Evolutionary conservation across 2,888 invertebrate genomes (phyloP).

Genomic region (Sipunculus nudus): DNA sequence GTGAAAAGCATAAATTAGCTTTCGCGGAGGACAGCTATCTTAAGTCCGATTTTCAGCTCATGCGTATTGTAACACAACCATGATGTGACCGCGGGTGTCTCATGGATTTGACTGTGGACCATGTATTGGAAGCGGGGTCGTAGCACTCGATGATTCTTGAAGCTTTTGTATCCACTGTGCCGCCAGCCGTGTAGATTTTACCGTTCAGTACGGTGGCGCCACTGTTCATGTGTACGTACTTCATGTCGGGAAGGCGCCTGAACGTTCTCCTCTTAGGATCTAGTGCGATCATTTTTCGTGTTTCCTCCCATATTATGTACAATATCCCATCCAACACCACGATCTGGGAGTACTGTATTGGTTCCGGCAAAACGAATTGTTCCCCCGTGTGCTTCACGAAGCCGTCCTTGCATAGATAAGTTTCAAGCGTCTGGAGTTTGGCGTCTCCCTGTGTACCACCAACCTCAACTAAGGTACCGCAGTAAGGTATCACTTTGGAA

Average conservation of each 20-base stretch:
- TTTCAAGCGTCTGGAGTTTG: conserved; percentile 59
- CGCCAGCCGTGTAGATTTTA: conserved; percentile 61
- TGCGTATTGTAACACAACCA: conserved; percentile 60
- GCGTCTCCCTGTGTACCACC: conserved; percentile 54
- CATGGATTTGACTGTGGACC: conserved; percentile 55
- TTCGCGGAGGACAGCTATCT: too few relatives aligned
- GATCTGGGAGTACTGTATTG: conserved; percentile 59
- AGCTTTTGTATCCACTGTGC: conserved; percentile 52
- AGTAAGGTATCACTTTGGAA: conserved; percentile 56
- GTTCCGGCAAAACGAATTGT: conserved; percentile 61
- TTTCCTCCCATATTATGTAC: conserved; percentile 65
- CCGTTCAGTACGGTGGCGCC: conserved; percentile 56
- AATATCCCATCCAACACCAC: conserved; percentile 59
- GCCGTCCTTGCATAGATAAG: conserved; percentile 52
- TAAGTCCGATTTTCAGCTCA: too few relatives aligned
- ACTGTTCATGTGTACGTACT: conserved; percentile 52
- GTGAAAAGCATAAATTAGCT: too few relatives aligned
- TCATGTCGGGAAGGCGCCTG: conserved; percentile 53
- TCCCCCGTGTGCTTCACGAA: conserved; percentile 52
- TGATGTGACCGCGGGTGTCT: conserved; percentile 54
- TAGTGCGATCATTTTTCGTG: conserved; percentile 58
- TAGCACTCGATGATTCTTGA: conserved; percentile 58
- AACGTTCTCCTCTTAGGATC: conserved; percentile 61
- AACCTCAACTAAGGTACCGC: conserved; percentile 59
- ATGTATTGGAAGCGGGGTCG: conserved; percentile 55